These are phyloP conservation scores for Thamnophis sirtalis DNA, from an alignment of 2,113 vertebrate species.

Conservation along the genomic window DNA sequence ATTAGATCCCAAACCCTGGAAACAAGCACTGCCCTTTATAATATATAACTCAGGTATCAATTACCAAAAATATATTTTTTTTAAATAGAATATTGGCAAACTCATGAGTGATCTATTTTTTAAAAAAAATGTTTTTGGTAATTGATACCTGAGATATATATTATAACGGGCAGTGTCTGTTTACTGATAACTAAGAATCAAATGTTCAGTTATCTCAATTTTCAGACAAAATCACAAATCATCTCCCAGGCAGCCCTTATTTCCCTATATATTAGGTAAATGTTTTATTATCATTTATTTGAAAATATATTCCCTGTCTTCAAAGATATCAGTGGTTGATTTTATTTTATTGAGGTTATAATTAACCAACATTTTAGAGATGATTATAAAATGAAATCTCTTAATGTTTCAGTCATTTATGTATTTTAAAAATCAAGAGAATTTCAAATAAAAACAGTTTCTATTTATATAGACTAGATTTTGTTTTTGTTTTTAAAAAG, in stretches of 20 bases:
- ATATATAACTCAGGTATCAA: not conserved
- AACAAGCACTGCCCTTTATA: not conserved
- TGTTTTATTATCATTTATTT: not conserved
- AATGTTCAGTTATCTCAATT: not conserved
- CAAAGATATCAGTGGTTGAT: not conserved
- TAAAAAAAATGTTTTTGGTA: too few species aligned
- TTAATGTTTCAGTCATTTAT: not conserved
- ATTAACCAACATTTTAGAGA: not conserved
- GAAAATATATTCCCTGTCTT: not conserved
- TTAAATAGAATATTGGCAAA: not conserved
- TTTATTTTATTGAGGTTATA: not conserved
- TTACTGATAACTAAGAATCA: not conserved
- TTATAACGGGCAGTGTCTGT: too few species aligned
- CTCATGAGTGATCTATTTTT: too few species aligned
- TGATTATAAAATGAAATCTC: not conserved
- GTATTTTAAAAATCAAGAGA: not conserved
- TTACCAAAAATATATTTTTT: not conserved
- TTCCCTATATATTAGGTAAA: not conserved
- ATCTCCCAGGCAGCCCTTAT: not conserved
- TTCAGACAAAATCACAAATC: not conserved
- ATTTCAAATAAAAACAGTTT: not conserved
- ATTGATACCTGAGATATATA: too few species aligned
- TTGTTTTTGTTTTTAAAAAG: not conserved
- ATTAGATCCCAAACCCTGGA: not conserved
- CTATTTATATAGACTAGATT: not conserved